Evolutionary conservation across 2,797 vertebrate species (phyloP).

Genomic region (Sitta carolinensis): DNA sequence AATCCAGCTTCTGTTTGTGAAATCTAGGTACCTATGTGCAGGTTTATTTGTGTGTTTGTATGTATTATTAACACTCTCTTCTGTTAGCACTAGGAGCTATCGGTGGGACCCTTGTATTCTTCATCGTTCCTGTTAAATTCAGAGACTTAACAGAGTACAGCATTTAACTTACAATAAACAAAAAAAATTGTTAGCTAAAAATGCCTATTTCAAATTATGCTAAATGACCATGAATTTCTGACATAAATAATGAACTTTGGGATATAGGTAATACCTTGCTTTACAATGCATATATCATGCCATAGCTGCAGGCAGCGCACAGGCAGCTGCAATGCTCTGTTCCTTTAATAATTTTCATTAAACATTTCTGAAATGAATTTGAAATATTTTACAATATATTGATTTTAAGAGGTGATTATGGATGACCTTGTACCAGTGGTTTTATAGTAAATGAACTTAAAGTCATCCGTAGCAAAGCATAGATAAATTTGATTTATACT

Average conservation of each 20-base stretch:
- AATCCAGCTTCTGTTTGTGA: not conserved
- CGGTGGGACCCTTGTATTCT: not conserved
- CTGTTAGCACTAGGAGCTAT: not conserved
- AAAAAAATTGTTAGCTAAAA: not conserved
- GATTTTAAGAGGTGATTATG: slow-evolving; percentile 42
- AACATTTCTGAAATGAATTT: slow-evolving; percentile 45
- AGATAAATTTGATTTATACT: slow-evolving; percentile 38
- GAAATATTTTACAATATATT: slow-evolving; percentile 21
- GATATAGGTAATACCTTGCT: not conserved
- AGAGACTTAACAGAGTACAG: not conserved
- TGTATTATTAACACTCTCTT: not conserved
- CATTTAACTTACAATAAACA: not conserved
- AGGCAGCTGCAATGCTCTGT: not conserved
- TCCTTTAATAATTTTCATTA: slow-evolving; percentile 37
- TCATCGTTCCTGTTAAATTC: not conserved
- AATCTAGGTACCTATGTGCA: not conserved
- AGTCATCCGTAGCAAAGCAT: not conserved
- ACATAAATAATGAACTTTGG: not conserved
- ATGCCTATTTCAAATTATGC: not conserved
- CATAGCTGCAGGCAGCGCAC: not conserved
- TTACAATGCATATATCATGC: not conserved
- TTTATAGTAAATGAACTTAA: not conserved
- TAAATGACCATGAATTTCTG: not conserved
- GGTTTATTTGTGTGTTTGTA: not conserved
- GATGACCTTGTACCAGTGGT: not conserved